Evolutionary conservation across 1,140 invertebrate genomes (phyloP), one percentile per base, ranked within the genome.

Genomic region (Lepidurus apus): DNA sequence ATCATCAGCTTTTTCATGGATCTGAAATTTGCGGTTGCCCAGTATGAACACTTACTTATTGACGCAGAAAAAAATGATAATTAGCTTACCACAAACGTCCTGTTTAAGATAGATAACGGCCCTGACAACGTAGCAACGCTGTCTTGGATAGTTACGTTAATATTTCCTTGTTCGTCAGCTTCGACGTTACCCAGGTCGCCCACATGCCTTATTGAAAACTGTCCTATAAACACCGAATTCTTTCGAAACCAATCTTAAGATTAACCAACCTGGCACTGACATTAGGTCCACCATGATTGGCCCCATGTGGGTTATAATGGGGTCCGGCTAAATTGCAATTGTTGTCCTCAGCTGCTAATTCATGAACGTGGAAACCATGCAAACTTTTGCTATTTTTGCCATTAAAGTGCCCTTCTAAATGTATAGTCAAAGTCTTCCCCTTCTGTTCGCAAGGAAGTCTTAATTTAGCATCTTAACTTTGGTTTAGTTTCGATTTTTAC

Each of bases 281-380:
- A 34, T 84, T 84, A 8, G 96, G 96, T n/a, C 88, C 93, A 8
- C 95, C 97, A 84, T 99, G 97, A 1, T 91, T 92, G 82, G 92
- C 92, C 78, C 90, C 89, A 74, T 87, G 82, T 0, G 97, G 97
- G 87, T 99, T 99, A 86, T 95, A 99, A 86, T 99, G 98, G 0
- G 94, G 88, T 0, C 97, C 98, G n/a, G 97, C 95, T 44, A 43
- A 74, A 34, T 79, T 79, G 43, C 78, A 79, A 74, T 79, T 79
- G 7, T 45, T 74, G 3, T 79, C 78, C 13, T 75, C 74, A 7
- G 65, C 43, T 13, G 73, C 74, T 1, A 79, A 74, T 47, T 79
- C 78, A 45, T 79, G 78, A 1, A 79, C 73, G 24, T 79, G 78
- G n/a, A 79, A 75, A n/a, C 78, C 78, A 44, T 79, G 78, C 10